Evolutionary conservation across 2,888 invertebrate species (phyloP).

Genomic region (Tiphia femorata): DNA sequence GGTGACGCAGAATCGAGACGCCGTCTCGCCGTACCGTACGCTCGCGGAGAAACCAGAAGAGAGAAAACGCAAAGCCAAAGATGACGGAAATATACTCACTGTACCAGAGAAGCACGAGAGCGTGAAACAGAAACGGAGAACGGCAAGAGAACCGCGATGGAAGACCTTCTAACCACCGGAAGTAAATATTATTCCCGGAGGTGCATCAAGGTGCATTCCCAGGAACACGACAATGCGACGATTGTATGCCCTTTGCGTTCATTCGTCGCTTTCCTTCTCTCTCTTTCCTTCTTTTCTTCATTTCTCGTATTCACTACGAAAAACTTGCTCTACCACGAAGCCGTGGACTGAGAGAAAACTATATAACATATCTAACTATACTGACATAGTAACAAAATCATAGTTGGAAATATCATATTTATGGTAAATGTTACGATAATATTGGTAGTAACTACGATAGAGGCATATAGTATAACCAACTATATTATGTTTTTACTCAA

Average conservation of each 20-base stretch:
- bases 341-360: slow-evolving; percentile 3
- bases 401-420: too few relatives aligned
- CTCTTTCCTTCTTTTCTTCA: too few relatives aligned
- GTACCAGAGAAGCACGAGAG: neutral
- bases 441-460: too few relatives aligned
- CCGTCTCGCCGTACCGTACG: too few relatives aligned
- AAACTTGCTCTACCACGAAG: slow-evolving; percentile 29
- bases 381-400: too few relatives aligned
- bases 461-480: too few relatives aligned
- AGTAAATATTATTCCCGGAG: slow-evolving; percentile 61
- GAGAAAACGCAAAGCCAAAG: slow-evolving; percentile 9
- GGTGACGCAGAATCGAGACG: too few relatives aligned
- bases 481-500: too few relatives aligned
- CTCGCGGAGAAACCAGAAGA: slow-evolving; percentile 21
- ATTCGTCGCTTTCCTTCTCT: too few relatives aligned
- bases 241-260: slow-evolving; percentile 46
- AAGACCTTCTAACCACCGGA: slow-evolving; percentile 47
- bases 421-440: too few relatives aligned
- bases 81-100: neutral
- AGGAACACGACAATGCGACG: slow-evolving; percentile 52
- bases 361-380: neutral
- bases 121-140: neutral
- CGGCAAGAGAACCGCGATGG: neutral
- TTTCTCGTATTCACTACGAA: too few relatives aligned
- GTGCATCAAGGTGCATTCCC: slow-evolving; percentile 36